Percentiles rank a stretch among this genome's conserved stretches.
phyloP scores from a whole-genome alignment of 2,888 invertebrate genomes.

The Clusia tigrina region DNA sequence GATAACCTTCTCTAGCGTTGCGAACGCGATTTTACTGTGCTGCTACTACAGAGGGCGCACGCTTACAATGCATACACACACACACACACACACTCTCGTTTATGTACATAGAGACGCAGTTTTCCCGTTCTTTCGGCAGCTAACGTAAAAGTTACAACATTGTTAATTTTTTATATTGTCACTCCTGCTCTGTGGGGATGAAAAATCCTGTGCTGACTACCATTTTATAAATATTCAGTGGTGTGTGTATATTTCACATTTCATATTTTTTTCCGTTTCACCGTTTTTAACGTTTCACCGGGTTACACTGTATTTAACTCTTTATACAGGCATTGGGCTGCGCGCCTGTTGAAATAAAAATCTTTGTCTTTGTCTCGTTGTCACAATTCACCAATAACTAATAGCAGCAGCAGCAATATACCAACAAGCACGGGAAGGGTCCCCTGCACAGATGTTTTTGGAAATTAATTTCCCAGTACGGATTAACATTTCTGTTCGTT shows the following conservation, averaged over 20 bases:
- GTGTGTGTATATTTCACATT: too few species aligned
- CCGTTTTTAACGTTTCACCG: not conserved
- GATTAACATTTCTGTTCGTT: slow-evolving; percentile 55
- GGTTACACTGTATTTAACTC: slow-evolving; percentile 4
- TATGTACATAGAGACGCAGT: too few species aligned
- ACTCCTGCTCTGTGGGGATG: not conserved
- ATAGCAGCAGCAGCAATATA: slow-evolving; percentile 12
- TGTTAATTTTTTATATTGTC: too few species aligned
- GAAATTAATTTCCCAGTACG: slow-evolving; percentile 59
- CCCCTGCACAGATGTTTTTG: slow-evolving; percentile 56
- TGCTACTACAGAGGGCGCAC: not conserved
- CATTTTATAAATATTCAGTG: not conserved
- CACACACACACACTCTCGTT: slow-evolving; percentile 9
- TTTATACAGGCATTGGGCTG: not conserved
- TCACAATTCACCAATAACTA: slow-evolving; percentile 33
- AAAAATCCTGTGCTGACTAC: not conserved
- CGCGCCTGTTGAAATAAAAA: slow-evolving; percentile 36
- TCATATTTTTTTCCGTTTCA: not conserved
- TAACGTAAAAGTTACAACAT: not conserved
- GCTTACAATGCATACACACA: not conserved
- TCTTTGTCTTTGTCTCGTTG: slow-evolving; percentile 53
- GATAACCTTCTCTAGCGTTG: slow-evolving; percentile 20
- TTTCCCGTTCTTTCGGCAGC: not conserved
- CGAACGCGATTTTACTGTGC: slow-evolving; percentile 23
- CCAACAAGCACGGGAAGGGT: not conserved